Percentiles rank a stretch among this genome's conserved stretches.
Evolutionary conservation across 2,797 vertebrate genomes (phyloP).

Genomic region (Hydrolagus colliei): DNA sequence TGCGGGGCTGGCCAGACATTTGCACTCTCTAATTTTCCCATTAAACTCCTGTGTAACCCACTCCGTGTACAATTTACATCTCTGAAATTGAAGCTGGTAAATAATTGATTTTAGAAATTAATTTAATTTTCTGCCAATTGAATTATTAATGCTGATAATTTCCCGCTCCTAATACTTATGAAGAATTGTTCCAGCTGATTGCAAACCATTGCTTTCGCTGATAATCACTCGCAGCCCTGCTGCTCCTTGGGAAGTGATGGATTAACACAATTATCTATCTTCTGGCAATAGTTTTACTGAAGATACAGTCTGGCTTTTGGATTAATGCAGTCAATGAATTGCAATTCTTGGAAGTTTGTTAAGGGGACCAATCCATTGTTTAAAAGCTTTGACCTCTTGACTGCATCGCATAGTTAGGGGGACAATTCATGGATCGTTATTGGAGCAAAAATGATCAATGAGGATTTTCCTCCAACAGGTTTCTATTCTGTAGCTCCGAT

Average conservation of each 20-base stretch:
- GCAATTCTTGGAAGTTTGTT: neutral
- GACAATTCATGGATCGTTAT: neutral
- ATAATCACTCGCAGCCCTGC: neutral
- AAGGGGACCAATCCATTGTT: neutral
- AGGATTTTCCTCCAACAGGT: neutral
- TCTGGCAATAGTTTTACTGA: neutral
- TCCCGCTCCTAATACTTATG: neutral
- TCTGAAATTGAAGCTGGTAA: neutral
- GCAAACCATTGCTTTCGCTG: neutral
- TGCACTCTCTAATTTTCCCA: too few relatives aligned
- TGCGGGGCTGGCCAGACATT: too few relatives aligned
- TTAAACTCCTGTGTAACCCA: too few relatives aligned
- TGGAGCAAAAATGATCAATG: neutral
- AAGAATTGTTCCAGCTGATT: neutral
- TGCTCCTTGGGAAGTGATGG: neutral
- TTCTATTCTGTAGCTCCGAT: neutral
- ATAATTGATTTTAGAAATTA: conserved; percentile 2
- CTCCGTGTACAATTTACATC: too few relatives aligned
- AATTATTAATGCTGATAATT: neutral
- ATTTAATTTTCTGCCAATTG: neutral
- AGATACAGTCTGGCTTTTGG: neutral
- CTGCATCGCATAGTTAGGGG: neutral
- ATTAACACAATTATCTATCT: neutral
- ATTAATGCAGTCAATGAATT: neutral
- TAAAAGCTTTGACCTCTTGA: neutral